These are phyloP conservation scores for Limnothrissa miodon DNA, from an alignment of 2,113 vertebrate species.

Conservation along the genomic window DNA sequence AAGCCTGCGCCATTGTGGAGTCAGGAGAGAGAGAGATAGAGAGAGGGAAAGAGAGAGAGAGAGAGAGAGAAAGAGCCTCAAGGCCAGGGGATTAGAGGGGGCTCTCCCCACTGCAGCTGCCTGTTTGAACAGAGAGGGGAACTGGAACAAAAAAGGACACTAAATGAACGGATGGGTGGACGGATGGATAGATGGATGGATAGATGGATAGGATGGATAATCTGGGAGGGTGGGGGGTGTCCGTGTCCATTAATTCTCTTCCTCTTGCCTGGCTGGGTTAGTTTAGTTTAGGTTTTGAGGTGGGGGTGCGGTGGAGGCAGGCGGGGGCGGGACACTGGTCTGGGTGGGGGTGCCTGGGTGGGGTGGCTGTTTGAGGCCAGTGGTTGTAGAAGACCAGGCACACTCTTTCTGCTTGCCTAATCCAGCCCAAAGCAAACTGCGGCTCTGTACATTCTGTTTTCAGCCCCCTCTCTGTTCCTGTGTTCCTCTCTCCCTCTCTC, in stretches of 20 bases:
- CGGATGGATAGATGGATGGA: neutral
- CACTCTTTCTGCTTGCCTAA: conserved; percentile 48
- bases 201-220: neutral
- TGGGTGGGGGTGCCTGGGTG: conserved; percentile 31
- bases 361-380: conserved; percentile 34
- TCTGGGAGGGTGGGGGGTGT: conserved; percentile 12
- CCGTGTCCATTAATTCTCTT: conserved; percentile 39
- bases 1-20: conserved; percentile 61
- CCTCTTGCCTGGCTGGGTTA: conserved; percentile 59
- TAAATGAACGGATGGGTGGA: neutral
- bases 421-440: conserved; percentile 41
- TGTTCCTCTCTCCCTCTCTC: conserved; percentile 19
- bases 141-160: conserved; percentile 35
- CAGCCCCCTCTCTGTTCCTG: conserved; percentile 37
- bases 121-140: conserved; percentile 46
- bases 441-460: conserved; percentile 31
- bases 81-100: conserved; percentile 54
- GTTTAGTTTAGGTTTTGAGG: conserved; percentile 51
- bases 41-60: conserved; percentile 38
- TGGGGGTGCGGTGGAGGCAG: neutral
- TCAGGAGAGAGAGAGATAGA: conserved; percentile 4
- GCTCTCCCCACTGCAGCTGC: conserved; percentile 57
- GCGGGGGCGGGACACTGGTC: neutral
- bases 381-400: neutral
- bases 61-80: conserved; percentile 30